Conservation (phyloP, 92 coral and sea anemone genomes). For the Parazoanthus atlanticus region DNA sequence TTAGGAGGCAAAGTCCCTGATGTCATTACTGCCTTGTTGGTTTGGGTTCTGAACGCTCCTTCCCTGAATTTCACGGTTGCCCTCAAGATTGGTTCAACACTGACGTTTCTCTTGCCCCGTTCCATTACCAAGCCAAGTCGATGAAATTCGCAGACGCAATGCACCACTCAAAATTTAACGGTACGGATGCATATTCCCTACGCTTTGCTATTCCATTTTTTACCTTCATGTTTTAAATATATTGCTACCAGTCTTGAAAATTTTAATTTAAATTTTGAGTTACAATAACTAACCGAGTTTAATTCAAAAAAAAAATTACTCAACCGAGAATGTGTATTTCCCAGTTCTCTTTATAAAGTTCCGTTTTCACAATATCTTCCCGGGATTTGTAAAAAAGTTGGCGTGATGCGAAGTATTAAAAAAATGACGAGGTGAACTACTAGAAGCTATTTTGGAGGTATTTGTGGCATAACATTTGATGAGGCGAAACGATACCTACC, state of each 20-base stretch:
- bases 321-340: neutral
- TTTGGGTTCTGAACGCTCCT: constrained; percentile 33
- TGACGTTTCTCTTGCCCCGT: neutral
- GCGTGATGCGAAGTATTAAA: constrained; percentile 6
- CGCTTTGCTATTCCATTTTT: neutral
- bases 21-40: constrained; percentile 43
- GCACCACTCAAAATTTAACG: constrained; percentile 85
- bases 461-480: constrained; percentile 43
- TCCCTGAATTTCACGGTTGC: constrained; percentile 34
- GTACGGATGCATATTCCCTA: constrained; percentile 48
- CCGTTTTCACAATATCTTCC: constrained; percentile 21
- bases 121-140: constrained; percentile 42
- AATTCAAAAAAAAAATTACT: neutral
- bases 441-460: constrained; percentile 26
- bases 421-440: neutral
- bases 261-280: constrained; percentile 24
- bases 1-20: constrained; percentile 27
- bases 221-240: constrained; percentile 33
- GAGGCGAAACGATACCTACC: constrained; percentile 38
- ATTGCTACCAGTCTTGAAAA: constrained; percentile 20
- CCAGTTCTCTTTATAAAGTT: neutral
- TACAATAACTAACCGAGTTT: constrained; percentile 9
- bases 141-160: constrained; percentile 85
- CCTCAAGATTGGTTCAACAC: constrained; percentile 24
- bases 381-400: constrained; percentile 39